Evolutionary conservation across 2,888 invertebrate species (phyloP).

Genomic region (Shargacucullia verbasci): DNA sequence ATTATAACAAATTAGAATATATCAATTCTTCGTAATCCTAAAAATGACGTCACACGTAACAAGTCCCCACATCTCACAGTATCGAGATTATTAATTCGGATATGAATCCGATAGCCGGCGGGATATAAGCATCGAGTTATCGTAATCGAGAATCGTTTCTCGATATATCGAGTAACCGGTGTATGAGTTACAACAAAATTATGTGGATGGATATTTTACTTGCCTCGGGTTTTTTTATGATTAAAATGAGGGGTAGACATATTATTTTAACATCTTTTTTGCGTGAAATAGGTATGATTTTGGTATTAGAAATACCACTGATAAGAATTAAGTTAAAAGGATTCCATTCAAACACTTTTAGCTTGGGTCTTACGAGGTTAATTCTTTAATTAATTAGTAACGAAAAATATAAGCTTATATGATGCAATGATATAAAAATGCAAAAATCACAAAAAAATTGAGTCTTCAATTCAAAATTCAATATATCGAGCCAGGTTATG

Average conservation of each 20-base stretch:
- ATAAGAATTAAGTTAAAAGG: too few species aligned
- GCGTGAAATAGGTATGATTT: too few species aligned
- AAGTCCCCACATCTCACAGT: constrained; percentile 74
- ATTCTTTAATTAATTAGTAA: too few species aligned
- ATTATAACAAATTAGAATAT: too few species aligned
- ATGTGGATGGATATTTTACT: constrained; percentile 58
- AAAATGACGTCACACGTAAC: constrained; percentile 72
- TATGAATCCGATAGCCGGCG: constrained; percentile 82
- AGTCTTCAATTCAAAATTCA: too few species aligned
- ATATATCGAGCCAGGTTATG: too few species aligned
- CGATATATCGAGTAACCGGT: constrained; percentile 64
- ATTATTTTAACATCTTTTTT: constrained; percentile 4
- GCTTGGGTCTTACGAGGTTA: too few species aligned
- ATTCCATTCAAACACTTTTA: too few species aligned
- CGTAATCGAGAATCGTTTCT: constrained; percentile 64
- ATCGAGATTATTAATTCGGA: constrained; percentile 86
- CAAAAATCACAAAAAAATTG: too few species aligned
- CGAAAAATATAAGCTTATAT: too few species aligned
- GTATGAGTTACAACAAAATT: constrained; percentile 54
- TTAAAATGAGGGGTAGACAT: constrained; percentile 40
- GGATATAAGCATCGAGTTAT: constrained; percentile 72
- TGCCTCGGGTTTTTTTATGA: constrained; percentile 72
- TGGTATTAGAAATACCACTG: too few species aligned
- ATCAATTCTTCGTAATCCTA: constrained; percentile 28
- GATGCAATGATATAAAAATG: too few species aligned